Evolutionary conservation across 2,888 invertebrate species (phyloP), one percentile per base, ranked within the genome.

Genomic region (Eilema sororculum): DNA sequence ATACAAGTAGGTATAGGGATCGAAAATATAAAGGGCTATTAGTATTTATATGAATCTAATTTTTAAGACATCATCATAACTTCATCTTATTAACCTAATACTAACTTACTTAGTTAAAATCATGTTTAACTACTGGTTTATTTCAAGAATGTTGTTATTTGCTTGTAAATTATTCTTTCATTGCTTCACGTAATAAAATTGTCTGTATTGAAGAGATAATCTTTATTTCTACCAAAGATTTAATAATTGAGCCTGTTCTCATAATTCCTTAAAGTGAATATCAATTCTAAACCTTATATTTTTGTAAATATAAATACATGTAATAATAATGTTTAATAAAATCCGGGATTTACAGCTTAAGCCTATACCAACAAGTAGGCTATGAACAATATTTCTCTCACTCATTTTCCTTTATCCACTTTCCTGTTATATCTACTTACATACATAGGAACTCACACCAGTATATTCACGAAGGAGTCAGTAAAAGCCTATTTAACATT

Each of bases 371-470:
- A 37, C 24, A 33, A 22, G 28, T 13, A 3, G 72, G 69, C 70
- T 57, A 62, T 46, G 16, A 71, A 63, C 64, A 72, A 68, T 59
- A 60, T 59, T 56, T 61, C 61, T 58, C 30, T 57, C 37, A 22
- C 59, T 58, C 59, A 63, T 76, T 69, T 73, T 72, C 65, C 30
- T 59, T 41, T 37, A 28, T 59, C 25, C 66, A 66, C 66, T 79
- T 79, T 74, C 71, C 64, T 71, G 59, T 64, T 63, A 58, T 74
- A 76, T 76, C 65, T 73, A 68, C 73, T 69, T 69, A 77, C 16
- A 16, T 41, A 74, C 68, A n/a, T n/a, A n/a, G n/a, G 75, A 73
- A 71, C 41, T 46, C 20, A 46, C 4, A 20, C 46, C 5, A 6
- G 6, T 46, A 46, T 20, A 8, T 46, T 46, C 6, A 6, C 12